Evolutionary conservation across 2,113 vertebrate genomes (phyloP).

Genomic region (Alligator sinensis): DNA sequence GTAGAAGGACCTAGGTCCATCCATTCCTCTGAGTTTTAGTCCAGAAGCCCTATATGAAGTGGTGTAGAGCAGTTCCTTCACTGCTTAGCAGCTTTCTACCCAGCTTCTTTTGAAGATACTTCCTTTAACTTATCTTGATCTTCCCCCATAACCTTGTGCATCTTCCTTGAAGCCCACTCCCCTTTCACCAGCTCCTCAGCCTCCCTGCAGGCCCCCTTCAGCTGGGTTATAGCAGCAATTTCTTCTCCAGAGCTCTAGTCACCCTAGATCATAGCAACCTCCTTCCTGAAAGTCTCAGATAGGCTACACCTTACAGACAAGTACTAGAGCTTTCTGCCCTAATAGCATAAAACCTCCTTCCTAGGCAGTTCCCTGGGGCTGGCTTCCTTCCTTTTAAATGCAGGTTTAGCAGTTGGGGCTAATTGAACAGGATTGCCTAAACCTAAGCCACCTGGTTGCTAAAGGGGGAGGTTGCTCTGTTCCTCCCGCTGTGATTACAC

Average conservation of each 20-base stretch:
- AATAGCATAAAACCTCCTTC: background rate
- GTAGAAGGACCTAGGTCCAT: too few species aligned
- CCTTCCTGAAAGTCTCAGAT: background rate
- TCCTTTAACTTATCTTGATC: too few species aligned
- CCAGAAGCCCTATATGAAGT: too few species aligned
- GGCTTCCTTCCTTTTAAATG: background rate
- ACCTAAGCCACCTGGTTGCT: background rate
- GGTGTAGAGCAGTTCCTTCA: too few species aligned
- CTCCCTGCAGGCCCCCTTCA: background rate
- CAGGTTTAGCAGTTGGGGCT: fast-evolving
- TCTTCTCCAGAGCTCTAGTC: background rate
- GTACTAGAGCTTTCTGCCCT: fast-evolving
- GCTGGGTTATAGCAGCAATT: fast-evolving
- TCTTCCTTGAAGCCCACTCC: too few species aligned
- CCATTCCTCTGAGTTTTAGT: too few species aligned
- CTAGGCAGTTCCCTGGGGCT: fast-evolving
- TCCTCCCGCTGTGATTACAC: background rate
- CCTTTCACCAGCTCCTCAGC: too few species aligned
- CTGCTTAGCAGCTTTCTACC: too few species aligned
- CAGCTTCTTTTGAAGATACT: too few species aligned
- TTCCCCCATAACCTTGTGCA: too few species aligned
- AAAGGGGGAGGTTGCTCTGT: fast-evolving
- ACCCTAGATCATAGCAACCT: background rate
- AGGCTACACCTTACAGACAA: too few species aligned
- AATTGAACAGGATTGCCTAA: background rate